Evolutionary conservation across 2,888 invertebrate species (phyloP), one percentile per base, ranked within the genome.

Genomic region (Dusona sp.): DNA sequence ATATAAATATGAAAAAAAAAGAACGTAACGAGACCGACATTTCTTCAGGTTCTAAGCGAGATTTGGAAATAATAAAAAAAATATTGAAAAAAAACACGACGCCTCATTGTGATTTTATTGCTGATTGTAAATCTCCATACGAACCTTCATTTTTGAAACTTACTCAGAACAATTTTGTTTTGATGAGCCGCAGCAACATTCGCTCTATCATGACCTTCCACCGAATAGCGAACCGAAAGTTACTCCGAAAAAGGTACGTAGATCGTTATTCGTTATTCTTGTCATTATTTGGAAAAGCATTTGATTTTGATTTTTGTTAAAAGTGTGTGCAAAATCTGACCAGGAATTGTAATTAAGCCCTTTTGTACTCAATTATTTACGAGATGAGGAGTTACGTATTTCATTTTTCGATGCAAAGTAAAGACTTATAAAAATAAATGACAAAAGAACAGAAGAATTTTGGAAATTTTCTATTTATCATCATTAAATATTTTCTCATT

Each of bases 21-120:
- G 54, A 77, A 57, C 73, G 45, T 65, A 83, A 70, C 82, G 79
- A 85, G 78, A 78, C 65, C 80, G 86, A 79, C 77, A 84, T 92
- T 93, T 92, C 92, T 94, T 93, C 93, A 92, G 93, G 93, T 93
- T 93, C 92, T 93, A 93, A 93, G 92, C 90, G 68, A 89, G 57
- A 89, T 89, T 88, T 89, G 89, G 88, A 89, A 88, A 88, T 87
- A 88, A 88, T 88, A 89, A 89, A 88, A 87, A 82, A 82, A 90
- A 84, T 88, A 90, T 88, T 88, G 68, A 68, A 72, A 70, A 79
- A 79, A 78, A n/a, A 54, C 33, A 42, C 25, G 25, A 64, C n/a
- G 38, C 29, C 9, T 29, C 51, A 0, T 16, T 13, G 4, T 22
- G n/a, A 2, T 77, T 25, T 45, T 19, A 0, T 16, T 45, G 13